These are phyloP conservation scores for Aphidius ervi DNA, from an alignment of 1,140 invertebrate species.

Conservation along the genomic window DNA sequence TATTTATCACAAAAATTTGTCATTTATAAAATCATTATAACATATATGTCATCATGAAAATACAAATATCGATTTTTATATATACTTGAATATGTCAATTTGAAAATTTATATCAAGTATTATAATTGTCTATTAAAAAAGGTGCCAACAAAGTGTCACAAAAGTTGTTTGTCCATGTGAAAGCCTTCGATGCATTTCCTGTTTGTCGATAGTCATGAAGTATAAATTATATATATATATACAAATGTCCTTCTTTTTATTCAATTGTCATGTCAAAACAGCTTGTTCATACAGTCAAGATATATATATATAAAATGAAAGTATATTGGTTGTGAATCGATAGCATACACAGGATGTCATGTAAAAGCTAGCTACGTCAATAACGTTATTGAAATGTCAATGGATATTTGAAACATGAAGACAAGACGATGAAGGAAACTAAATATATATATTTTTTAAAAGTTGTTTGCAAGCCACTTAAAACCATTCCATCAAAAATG, in stretches of 20 bases:
- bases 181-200: constrained; percentile 18
- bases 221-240: too few species aligned
- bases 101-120: too few species aligned
- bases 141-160: too few species aligned
- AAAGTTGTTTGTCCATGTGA: not conserved
- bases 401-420: constrained; percentile 19
- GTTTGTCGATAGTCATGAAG: not conserved
- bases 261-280: too few species aligned
- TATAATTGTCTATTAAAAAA: too few species aligned
- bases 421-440: constrained; percentile 3
- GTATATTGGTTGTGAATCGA: constrained; percentile 4
- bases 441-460: not conserved
- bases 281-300: constrained; percentile 5
- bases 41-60: too few species aligned
- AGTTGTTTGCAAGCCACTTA: constrained; percentile 32
- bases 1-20: too few species aligned
- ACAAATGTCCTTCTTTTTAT: too few species aligned
- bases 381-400: constrained; percentile 22
- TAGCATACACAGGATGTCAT: constrained; percentile 9
- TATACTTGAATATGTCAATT: too few species aligned
- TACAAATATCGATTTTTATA: too few species aligned
- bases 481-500: constrained; percentile 23
- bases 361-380: constrained; percentile 16
- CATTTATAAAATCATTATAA: too few species aligned
- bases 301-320: not conserved